These are phyloP conservation scores for Apogon hyalosoma DNA, from an alignment of 2,797 vertebrate genomes.

Conservation along the genomic window DNA sequence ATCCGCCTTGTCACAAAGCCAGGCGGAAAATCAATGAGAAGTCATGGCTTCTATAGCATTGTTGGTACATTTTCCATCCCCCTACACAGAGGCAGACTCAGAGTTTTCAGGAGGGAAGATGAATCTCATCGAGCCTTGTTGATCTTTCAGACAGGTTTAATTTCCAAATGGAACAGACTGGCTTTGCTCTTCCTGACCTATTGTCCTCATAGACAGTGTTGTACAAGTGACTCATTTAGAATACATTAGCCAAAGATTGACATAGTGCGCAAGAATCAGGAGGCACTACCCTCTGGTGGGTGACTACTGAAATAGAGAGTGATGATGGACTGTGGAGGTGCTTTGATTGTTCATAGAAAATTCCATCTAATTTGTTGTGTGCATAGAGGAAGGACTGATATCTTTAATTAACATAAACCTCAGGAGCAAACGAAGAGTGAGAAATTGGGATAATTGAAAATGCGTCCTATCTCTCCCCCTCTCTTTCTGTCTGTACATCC, in stretches of 20 bases:
- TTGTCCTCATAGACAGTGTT: slow-evolving; percentile 57
- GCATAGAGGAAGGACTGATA: slow-evolving; percentile 55
- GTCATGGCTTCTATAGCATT: slow-evolving; percentile 61
- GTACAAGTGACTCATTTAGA: slow-evolving; percentile 55
- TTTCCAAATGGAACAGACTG: slow-evolving; percentile 51
- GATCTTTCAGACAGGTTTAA: slow-evolving; percentile 48
- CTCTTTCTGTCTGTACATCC: slow-evolving; percentile 63
- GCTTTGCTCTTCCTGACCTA: slow-evolving; percentile 47
- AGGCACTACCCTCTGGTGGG: slow-evolving; percentile 72
- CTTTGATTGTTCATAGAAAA: slow-evolving; percentile 67
- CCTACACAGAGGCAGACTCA: slow-evolving; percentile 28
- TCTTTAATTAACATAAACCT: slow-evolving; percentile 81
- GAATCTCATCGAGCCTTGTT: slow-evolving; percentile 46
- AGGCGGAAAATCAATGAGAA: slow-evolving; percentile 68
- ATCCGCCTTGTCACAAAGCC: slow-evolving; percentile 51
- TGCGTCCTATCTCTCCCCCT: slow-evolving; percentile 59
- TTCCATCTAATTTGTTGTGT: slow-evolving; percentile 65
- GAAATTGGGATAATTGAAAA: slow-evolving; percentile 86
- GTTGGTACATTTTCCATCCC: slow-evolving; percentile 52
- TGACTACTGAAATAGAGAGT: slow-evolving; percentile 60
- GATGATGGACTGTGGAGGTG: slow-evolving; percentile 46
- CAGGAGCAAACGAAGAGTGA: slow-evolving; percentile 70
- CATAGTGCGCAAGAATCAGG: slow-evolving; percentile 51
- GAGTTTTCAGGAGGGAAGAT: slow-evolving; percentile 37
- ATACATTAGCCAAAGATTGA: slow-evolving; percentile 64